Percentiles rank a stretch among this genome's conserved stretches.
Conservation (phyloP, 2,113 vertebrate species). For the Tyto alba region DNA sequence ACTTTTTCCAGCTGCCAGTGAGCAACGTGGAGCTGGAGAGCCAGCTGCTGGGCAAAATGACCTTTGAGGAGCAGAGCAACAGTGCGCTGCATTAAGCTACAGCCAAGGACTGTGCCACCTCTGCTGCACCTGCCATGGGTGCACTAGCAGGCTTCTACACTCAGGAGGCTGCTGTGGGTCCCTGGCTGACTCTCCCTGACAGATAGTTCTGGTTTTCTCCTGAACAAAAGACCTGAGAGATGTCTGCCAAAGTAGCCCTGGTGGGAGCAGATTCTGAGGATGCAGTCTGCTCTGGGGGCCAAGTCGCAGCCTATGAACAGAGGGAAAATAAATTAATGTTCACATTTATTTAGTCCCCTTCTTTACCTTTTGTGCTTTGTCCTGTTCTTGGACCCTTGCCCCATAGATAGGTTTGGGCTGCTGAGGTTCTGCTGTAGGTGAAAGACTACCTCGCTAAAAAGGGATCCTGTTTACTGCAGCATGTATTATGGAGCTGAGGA, state of each 20-base stretch:
- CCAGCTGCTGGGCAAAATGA: slow-evolving; percentile 82
- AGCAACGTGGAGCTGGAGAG: slow-evolving; percentile 85
- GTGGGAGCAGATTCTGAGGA: slow-evolving; percentile 36
- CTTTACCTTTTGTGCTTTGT: slow-evolving; percentile 15
- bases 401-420: background rate
- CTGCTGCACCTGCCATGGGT: background rate
- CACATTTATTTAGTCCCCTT: slow-evolving; percentile 33
- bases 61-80: slow-evolving; percentile 76
- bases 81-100: slow-evolving; percentile 59
- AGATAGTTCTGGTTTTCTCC: background rate
- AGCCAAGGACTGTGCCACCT: background rate
- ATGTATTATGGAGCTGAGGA: background rate
- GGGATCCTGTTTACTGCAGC: background rate
- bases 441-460: background rate
- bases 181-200: background rate
- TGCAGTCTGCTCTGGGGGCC: slow-evolving; percentile 1
- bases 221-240: slow-evolving; percentile 17
- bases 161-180: background rate
- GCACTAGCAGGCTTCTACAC: background rate
- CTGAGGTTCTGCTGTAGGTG: background rate
- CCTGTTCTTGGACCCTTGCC: background rate
- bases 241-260: background rate
- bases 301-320: background rate
- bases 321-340: slow-evolving; percentile 76
- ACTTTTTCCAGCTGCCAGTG: slow-evolving; percentile 88